Conservation (phyloP, 2,888 invertebrate species). For the Neoascia interrupta region DNA sequence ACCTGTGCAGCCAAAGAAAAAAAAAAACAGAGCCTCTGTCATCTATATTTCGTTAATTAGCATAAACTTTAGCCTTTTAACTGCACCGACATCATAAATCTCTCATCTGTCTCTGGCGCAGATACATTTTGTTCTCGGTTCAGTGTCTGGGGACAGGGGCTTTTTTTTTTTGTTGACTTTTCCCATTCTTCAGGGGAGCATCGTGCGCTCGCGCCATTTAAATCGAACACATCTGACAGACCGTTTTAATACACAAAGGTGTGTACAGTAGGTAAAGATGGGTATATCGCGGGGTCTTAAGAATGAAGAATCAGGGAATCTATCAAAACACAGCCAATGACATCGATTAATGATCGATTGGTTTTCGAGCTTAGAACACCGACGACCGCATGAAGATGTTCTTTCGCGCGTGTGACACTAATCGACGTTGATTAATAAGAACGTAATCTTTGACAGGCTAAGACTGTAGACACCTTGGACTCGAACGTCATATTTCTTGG, state of each 20-base stretch:
- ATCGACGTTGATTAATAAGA: too few relatives aligned
- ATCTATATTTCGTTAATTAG: slow-evolving; percentile 64
- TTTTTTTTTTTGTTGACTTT: slow-evolving; percentile 49
- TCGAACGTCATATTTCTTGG: slow-evolving; percentile 76
- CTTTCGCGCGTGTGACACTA: too few relatives aligned
- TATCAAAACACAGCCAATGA: slow-evolving; percentile 49
- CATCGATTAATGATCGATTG: slow-evolving; percentile 53
- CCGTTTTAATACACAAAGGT: too few relatives aligned
- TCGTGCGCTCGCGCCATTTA: slow-evolving; percentile 24
- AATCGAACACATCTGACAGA: too few relatives aligned
- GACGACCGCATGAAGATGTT: slow-evolving; percentile 50
- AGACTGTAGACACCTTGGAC: neutral
- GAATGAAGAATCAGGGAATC: too few relatives aligned
- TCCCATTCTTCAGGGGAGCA: slow-evolving; percentile 22
- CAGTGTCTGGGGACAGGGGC: neutral
- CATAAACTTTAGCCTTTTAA: slow-evolving; percentile 61
- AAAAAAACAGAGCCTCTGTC: slow-evolving; percentile 29
- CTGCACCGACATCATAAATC: slow-evolving; percentile 63
- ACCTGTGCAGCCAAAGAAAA: slow-evolving; percentile 36
- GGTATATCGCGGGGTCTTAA: too few relatives aligned
- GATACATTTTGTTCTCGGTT: slow-evolving; percentile 36
- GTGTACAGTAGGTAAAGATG: too few relatives aligned
- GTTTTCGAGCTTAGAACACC: slow-evolving; percentile 11
- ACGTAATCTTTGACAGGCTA: slow-evolving; percentile 12
- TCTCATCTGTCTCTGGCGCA: slow-evolving; percentile 35